These are phyloP conservation scores for Scomber japonicus DNA, from an alignment of 2,113 vertebrate species.

Conservation along the genomic window DNA sequence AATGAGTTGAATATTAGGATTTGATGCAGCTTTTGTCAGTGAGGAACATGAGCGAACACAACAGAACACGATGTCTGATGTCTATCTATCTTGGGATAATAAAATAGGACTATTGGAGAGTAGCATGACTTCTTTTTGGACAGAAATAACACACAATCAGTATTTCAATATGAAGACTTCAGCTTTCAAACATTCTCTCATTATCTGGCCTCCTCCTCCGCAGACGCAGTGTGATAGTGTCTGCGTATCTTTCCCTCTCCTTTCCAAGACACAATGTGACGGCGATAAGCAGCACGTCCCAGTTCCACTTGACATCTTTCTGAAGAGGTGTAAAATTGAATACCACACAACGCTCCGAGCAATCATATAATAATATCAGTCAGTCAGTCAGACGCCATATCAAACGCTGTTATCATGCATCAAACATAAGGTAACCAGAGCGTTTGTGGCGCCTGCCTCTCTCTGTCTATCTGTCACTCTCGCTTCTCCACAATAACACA, in stretches of 20 bases:
- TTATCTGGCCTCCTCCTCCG: slow-evolving; percentile 21
- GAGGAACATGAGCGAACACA: not conserved
- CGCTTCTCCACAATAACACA: slow-evolving; percentile 6
- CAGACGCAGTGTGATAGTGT: not conserved
- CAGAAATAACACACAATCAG: slow-evolving; percentile 9
- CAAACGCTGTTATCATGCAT: slow-evolving; percentile 42
- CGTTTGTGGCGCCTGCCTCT: not conserved
- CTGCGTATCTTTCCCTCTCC: not conserved
- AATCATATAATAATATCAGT: slow-evolving; percentile 34
- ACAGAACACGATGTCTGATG: not conserved
- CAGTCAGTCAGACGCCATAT: slow-evolving; percentile 41
- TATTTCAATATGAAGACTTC: slow-evolving; percentile 18
- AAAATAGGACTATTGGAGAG: too few species aligned
- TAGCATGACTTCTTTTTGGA: not conserved
- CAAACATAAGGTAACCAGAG: slow-evolving; percentile 12
- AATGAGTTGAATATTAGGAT: too few species aligned
- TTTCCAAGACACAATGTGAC: slow-evolving; percentile 33
- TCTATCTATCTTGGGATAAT: not conserved
- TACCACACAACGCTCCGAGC: not conserved
- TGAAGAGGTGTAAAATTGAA: slow-evolving; percentile 64
- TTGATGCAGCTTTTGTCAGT: not conserved
- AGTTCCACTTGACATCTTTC: slow-evolving; percentile 57
- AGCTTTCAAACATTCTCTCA: slow-evolving; percentile 23
- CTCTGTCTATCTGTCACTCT: slow-evolving; percentile 26
- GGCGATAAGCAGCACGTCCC: slow-evolving; percentile 35